Percentiles rank a stretch among this genome's conserved stretches.
Conservation (phyloP, 2,797 vertebrate species). For the Gymnothorax javanicus region DNA sequence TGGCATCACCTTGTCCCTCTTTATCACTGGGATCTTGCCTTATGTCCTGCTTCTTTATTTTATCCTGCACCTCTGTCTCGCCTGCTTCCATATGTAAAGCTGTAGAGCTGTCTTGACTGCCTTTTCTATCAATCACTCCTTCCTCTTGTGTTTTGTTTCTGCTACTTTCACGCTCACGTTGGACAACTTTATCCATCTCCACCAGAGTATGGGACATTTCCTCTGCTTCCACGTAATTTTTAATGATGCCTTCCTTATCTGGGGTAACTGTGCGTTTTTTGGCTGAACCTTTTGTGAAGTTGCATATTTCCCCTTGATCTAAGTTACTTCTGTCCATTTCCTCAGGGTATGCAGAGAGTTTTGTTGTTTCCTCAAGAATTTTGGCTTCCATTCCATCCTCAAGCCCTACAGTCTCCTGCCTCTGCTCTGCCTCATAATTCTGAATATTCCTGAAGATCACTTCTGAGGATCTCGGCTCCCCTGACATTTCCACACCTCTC, state of each 20-base stretch:
- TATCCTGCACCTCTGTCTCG: slow-evolving; percentile 27
- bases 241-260: not conserved
- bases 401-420: slow-evolving; percentile 22
- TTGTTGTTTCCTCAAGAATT: slow-evolving; percentile 11
- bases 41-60: not conserved
- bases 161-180: slow-evolving; percentile 1
- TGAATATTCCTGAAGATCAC: not conserved
- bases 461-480: slow-evolving; percentile 2
- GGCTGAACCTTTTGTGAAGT: not conserved
- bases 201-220: slow-evolving; percentile 1
- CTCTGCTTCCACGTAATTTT: not conserved
- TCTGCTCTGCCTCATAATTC: slow-evolving; percentile 27
- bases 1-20: not conserved
- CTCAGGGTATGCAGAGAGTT: not conserved
- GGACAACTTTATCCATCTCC: not conserved
- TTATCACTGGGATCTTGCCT: not conserved
- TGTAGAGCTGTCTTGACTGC: not conserved
- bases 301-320: not conserved
- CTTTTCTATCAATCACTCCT: slow-evolving; percentile 28
- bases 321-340: not conserved
- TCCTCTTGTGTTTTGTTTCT: not conserved
- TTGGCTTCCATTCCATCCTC: slow-evolving; percentile 12
- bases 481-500: not conserved
- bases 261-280: not conserved
- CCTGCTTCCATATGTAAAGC: slow-evolving; percentile 32